Percentiles rank a stretch among this genome's conserved stretches.
phyloP scores from a whole-genome alignment of 2,888 invertebrate species.

The Enchytraeus crypticus region DNA sequence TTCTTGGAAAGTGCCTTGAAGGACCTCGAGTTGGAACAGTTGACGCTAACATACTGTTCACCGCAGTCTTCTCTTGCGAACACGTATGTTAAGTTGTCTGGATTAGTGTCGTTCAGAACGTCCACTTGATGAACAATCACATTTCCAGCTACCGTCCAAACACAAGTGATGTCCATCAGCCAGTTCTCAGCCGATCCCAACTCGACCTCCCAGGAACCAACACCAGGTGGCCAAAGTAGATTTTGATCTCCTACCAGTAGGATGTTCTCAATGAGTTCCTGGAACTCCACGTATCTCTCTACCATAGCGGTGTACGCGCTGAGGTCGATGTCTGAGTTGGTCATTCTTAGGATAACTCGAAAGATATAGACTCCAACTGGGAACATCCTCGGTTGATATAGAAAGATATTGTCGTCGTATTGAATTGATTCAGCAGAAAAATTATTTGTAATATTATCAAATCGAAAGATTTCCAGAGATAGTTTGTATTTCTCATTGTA shows the following conservation, averaged over 20 bases:
- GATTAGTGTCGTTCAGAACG: not conserved
- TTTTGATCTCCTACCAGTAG: not conserved
- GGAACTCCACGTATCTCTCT: not conserved
- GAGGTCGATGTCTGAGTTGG: not conserved
- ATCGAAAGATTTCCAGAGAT: too few relatives aligned
- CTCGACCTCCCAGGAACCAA: not conserved
- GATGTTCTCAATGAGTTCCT: not conserved
- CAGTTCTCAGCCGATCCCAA: not conserved
- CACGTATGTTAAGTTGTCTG: not conserved
- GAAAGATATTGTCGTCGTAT: too few relatives aligned
- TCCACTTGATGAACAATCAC: not conserved
- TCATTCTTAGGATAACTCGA: not conserved
- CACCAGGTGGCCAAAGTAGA: not conserved
- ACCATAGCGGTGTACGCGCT: not conserved
- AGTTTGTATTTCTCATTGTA: too few relatives aligned
- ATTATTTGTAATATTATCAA: too few relatives aligned
- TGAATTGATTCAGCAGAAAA: too few relatives aligned
- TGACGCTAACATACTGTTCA: not conserved
- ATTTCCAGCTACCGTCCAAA: not conserved
- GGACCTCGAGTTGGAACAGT: not conserved
- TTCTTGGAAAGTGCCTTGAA: not conserved
- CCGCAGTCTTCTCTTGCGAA: not conserved
- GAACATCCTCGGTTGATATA: not conserved
- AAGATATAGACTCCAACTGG: not conserved
- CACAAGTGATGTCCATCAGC: not conserved